Base-by-base conservation (phyloP, 2,888 invertebrate species). In the Papilio elwesi region DNA sequence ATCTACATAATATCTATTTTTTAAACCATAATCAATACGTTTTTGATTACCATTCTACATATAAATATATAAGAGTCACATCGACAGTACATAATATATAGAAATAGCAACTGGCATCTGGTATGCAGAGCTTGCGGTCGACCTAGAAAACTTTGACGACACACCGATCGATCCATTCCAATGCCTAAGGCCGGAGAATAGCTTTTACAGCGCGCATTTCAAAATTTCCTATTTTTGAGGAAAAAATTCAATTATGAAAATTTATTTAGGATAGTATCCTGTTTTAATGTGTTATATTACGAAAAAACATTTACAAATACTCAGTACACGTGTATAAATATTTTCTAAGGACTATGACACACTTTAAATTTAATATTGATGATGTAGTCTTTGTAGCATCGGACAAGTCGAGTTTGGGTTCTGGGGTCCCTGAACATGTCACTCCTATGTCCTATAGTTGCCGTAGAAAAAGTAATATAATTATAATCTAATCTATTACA, bases 71-170 rank as follows among this genome's bases (percentile, higher is more conserved):
- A 55, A 62, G 43, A 3, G n/a, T 38, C 10, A 59, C 38, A 62
- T 15, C 7, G 9, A 43, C 15, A 11, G 43, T 47, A 65, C 47
- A 63, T 57, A 43, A 57, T 52, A 70, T 38, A 13, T 53, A 67
- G 48, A 67, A 67, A 15, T 67, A 38, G 57, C 59, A 64, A 2
- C 26, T 26, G 15, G 57, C 73, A 68, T 68, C 62, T 53, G 68
- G 68, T 65, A 71, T 68, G 68, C 73, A 43, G 55, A 73, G 49
- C 15, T 65, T 73, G 71, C 47, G 51, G 69, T 53, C 76, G 89
- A 88, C 90, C 91, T 89, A 90, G 86, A 91, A 62, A 89, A 87
- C 81, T 73, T 64, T 62, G 83, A 84, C 84, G 74, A 78, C 78
- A 79, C 74, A 82, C 49, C 80, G 80, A 83, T 83, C 83, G 86